phyloP scores from a whole-genome alignment of 2,797 vertebrate genomes.

The Lagorchestes hirsutus region DNA sequence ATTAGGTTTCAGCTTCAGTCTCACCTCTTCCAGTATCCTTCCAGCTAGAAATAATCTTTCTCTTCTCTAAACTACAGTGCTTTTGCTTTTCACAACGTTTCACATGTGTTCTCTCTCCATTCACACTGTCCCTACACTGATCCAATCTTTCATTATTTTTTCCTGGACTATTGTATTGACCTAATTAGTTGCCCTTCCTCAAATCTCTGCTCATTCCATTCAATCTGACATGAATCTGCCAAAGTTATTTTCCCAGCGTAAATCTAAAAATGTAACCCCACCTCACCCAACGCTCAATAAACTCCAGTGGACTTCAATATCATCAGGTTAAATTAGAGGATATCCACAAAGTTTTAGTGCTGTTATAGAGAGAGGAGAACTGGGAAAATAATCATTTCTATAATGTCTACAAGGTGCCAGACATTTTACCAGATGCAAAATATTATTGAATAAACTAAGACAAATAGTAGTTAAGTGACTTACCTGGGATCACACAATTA shows the following conservation, averaged over 20 bases:
- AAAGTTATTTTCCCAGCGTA: neutral
- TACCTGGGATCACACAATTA: neutral
- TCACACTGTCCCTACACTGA: neutral
- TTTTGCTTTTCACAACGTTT: neutral
- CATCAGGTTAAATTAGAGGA: neutral
- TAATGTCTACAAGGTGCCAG: too few relatives aligned
- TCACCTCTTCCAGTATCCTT: neutral
- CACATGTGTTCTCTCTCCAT: neutral
- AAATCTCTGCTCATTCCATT: neutral
- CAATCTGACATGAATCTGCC: neutral
- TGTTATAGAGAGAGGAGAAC: too few relatives aligned
- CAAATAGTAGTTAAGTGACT: neutral
- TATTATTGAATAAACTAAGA: neutral
- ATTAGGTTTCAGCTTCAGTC: neutral
- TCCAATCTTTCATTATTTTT: neutral
- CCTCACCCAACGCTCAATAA: neutral
- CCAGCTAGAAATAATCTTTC: neutral
- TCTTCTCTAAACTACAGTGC: neutral
- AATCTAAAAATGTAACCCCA: neutral
- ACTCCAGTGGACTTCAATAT: neutral
- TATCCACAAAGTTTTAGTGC: neutral
- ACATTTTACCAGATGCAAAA: neutral
- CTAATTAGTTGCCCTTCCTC: neutral
- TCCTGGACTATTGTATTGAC: neutral
- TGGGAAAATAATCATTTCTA: too few relatives aligned